phyloP scores from a whole-genome alignment of 1,140 invertebrate genomes.

The Meteorus sp. region DNA sequence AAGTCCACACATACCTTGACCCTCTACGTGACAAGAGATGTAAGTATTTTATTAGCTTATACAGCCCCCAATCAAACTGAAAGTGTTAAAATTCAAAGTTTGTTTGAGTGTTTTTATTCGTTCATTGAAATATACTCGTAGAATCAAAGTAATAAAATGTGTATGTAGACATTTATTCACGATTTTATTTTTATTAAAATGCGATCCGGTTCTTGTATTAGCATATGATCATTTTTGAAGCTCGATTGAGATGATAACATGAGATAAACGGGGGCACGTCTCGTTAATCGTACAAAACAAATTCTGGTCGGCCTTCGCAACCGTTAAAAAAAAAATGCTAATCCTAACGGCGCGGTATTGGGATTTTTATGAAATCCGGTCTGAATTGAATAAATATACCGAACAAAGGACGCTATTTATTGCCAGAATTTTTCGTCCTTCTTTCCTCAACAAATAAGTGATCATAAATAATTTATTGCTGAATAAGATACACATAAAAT shows the following conservation, averaged over 20 bases:
- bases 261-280: background rate
- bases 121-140: background rate
- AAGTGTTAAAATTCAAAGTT: too few species aligned
- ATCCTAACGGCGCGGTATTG: constrained; percentile 12
- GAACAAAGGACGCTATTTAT: background rate
- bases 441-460: background rate
- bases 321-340: too few species aligned
- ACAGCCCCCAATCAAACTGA: background rate
- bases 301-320: background rate
- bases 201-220: background rate
- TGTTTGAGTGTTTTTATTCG: background rate
- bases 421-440: background rate
- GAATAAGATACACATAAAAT: too few species aligned
- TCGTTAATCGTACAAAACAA: background rate
- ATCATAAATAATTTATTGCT: background rate
- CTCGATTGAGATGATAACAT: background rate
- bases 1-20: constrained; percentile 8
- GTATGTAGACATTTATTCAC: too few species aligned
- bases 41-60: constrained; percentile 11
- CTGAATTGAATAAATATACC: background rate
- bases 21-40: constrained; percentile 18
- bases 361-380: constrained; percentile 12
- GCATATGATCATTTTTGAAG: background rate
- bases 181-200: background rate
- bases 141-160: too few species aligned